A percentile compares a stretch with the other conserved stretches of the same genome.
Evolutionary conservation across 2,888 invertebrate species (phyloP).

Genomic region (Mesodorylaimus sp.): DNA sequence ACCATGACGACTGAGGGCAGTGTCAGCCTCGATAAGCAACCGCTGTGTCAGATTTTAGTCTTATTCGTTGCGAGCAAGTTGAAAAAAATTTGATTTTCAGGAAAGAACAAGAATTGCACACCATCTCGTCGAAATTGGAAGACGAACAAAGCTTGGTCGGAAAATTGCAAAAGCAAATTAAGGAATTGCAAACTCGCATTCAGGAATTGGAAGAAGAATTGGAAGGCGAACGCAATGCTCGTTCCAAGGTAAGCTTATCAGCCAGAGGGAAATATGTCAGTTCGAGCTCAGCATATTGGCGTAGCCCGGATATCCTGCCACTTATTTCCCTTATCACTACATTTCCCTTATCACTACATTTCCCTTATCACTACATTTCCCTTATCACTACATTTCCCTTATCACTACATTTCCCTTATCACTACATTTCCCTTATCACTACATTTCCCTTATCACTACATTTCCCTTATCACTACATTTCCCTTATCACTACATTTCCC

Average conservation of each 20-base stretch:
- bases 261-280: constrained; percentile 92
- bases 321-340: too few relatives aligned
- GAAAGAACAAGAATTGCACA: constrained; percentile 95
- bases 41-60: neutral
- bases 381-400: too few relatives aligned
- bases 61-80: neutral
- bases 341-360: too few relatives aligned
- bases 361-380: too few relatives aligned
- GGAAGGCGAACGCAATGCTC: constrained; percentile 55
- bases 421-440: too few relatives aligned
- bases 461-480: too few relatives aligned
- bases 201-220: constrained; percentile 98
- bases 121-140: constrained; percentile 84
- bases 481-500: too few relatives aligned
- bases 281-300: constrained; percentile 82
- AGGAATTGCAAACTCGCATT: constrained; percentile 85
- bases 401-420: too few relatives aligned
- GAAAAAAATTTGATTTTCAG: constrained; percentile 31
- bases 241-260: constrained; percentile 47
- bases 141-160: constrained; percentile 94
- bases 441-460: too few relatives aligned
- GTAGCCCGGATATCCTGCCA: too few relatives aligned
- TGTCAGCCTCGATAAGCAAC: neutral
- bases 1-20: too few relatives aligned
- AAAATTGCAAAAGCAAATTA: constrained; percentile 95